A percentile compares a stretch with the other conserved stretches of the same genome.
phyloP scores from a whole-genome alignment of 2,888 invertebrate genomes.

The Holacanthella duospinosa region DNA sequence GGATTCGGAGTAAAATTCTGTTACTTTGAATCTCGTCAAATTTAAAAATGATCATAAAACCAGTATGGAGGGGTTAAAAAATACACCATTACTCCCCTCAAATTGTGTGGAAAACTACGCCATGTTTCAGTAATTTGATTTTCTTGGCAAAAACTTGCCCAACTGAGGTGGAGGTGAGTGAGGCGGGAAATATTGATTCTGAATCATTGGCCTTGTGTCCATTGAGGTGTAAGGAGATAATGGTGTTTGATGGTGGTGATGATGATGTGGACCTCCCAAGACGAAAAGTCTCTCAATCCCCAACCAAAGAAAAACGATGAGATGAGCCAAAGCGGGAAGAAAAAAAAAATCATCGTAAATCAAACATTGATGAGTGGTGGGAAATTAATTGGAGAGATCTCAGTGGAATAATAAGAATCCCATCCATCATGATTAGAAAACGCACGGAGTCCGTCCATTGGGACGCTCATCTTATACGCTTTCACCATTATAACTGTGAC shows the following conservation, averaged over 20 bases:
- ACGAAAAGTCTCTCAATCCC: not conserved
- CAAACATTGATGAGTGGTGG: slow-evolving; percentile 37
- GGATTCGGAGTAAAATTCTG: too few relatives aligned
- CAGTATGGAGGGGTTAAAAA: too few relatives aligned
- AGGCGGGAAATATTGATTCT: not conserved
- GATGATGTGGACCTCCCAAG: not conserved
- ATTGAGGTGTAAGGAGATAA: not conserved
- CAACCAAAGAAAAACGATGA: too few relatives aligned
- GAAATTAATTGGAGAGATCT: slow-evolving; percentile 37
- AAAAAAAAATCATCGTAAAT: not conserved
- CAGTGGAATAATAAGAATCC: slow-evolving; percentile 35
- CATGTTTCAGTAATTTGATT: too few relatives aligned
- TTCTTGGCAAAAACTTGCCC: too few relatives aligned
- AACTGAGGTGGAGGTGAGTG: too few relatives aligned
- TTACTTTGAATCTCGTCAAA: too few relatives aligned
- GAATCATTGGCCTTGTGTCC: not conserved
- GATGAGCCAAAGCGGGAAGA: not conserved
- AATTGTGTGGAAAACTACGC: too few relatives aligned
- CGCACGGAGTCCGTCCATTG: slow-evolving; percentile 4
- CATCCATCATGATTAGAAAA: slow-evolving; percentile 38
- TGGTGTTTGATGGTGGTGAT: slow-evolving; percentile 6
- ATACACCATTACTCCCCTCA: too few relatives aligned
- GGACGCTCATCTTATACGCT: not conserved
- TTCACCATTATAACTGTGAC: not conserved
- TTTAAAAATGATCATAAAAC: too few relatives aligned